Percentiles rank a stretch among this genome's conserved stretches.
These are phyloP conservation scores for Lerema accius DNA, from an alignment of 1,140 invertebrate species.

Conservation along the genomic window DNA sequence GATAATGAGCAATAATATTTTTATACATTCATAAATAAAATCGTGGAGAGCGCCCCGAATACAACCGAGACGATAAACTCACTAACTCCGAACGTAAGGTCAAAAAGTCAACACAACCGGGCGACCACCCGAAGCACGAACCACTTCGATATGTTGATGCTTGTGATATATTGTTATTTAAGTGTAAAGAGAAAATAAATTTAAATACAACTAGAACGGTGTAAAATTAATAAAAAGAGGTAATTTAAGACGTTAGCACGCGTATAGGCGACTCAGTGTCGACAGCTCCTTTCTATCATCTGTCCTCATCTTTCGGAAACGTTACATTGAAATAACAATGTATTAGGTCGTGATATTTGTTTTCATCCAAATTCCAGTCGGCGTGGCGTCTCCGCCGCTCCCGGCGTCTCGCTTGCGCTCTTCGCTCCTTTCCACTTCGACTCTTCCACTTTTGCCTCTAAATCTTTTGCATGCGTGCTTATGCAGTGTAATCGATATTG, in stretches of 20 bases:
- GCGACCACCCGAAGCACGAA: constrained; percentile 44
- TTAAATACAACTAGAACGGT: constrained; percentile 66
- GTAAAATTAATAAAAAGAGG: constrained; percentile 62
- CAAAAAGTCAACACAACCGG: constrained; percentile 66
- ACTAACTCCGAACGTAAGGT: constrained; percentile 52
- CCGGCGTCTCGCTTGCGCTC: constrained; percentile 48
- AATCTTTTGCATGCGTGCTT: constrained; percentile 82
- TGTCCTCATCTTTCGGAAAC: constrained; percentile 50
- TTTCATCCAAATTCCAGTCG: constrained; percentile 79
- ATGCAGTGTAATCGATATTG: constrained; percentile 67
- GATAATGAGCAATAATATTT: constrained; percentile 82
- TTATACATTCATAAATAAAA: constrained; percentile 78
- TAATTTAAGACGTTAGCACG: constrained; percentile 68
- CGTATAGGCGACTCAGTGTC: constrained; percentile 59
- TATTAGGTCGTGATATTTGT: constrained; percentile 69
- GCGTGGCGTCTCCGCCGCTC: constrained; percentile 45
- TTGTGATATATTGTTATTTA: constrained; percentile 82
- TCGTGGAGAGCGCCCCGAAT: constrained; percentile 61
- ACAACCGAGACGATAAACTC: constrained; percentile 38
- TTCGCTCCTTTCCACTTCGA: constrained; percentile 45
- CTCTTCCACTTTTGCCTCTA: constrained; percentile 71
- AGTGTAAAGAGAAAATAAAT: constrained; percentile 76
- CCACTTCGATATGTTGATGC: constrained; percentile 75
- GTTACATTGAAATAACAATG: constrained; percentile 80
- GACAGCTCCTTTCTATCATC: constrained; percentile 47